phyloP scores from a whole-genome alignment of 2,113 vertebrate species.

The Cyphotilapia sp. region DNA sequence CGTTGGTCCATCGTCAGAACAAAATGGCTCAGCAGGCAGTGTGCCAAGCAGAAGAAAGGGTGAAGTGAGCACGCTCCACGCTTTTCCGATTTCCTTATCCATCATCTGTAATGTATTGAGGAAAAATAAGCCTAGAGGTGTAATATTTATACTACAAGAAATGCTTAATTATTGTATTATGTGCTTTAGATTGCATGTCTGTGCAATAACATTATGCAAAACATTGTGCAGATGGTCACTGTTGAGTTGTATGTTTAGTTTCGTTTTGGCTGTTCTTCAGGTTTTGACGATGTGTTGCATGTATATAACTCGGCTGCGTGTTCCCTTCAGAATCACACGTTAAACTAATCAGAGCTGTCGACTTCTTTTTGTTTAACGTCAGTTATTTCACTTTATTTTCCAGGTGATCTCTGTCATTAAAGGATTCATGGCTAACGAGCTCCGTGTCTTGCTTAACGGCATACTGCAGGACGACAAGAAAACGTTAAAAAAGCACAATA shows the following conservation, averaged over 20 bases:
- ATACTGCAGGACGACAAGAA: not conserved
- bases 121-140: conserved; percentile 27
- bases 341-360: conserved; percentile 23
- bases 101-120: conserved; percentile 15
- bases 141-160: conserved; percentile 61
- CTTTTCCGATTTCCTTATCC: not conserved
- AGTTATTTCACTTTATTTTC: conserved; percentile 44
- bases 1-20: not conserved
- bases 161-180: conserved; percentile 49
- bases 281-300: conserved; percentile 52
- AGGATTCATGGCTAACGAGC: conserved; percentile 31
- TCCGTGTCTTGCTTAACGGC: not conserved
- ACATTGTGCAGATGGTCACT: conserved; percentile 26
- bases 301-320: conserved; percentile 34
- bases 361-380: conserved; percentile 1
- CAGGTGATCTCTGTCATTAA: conserved; percentile 58
- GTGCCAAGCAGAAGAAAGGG: conserved; percentile 8
- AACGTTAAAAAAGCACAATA: not conserved
- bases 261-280: conserved; percentile 15
- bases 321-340: conserved; percentile 21
- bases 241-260: conserved; percentile 37
- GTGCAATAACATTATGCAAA: conserved; percentile 53
- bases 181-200: conserved; percentile 62
- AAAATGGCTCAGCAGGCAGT: not conserved
- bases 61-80: not conserved